These are phyloP conservation scores for Sebastes kiyomatsui DNA, from an alignment of 2,797 vertebrate genomes.

Conservation along the genomic window DNA sequence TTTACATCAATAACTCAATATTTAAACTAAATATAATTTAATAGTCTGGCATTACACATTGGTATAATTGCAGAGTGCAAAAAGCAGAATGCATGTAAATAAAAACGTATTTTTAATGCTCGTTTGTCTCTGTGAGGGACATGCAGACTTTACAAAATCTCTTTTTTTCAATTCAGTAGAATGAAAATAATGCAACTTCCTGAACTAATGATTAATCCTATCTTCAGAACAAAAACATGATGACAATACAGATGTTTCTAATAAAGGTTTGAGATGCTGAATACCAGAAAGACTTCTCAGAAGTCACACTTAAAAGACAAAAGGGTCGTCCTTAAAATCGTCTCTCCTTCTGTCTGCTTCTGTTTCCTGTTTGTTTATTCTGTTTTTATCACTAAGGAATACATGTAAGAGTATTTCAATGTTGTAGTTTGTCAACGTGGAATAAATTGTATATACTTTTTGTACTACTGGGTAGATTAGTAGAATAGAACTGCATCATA, in stretches of 20 bases:
- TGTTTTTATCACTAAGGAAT: no score
- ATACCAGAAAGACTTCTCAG: conserved; percentile 28
- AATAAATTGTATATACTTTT: no score
- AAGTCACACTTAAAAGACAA: conserved; percentile 5
- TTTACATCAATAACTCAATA: not conserved
- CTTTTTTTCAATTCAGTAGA: not conserved
- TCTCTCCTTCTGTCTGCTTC: not conserved
- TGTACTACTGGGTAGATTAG: no score
- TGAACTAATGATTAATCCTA: not conserved
- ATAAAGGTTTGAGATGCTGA: conserved; percentile 28
- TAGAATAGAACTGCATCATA: no score
- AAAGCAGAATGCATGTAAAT: not conserved
- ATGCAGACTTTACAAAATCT: not conserved
- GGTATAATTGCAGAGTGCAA: not conserved
- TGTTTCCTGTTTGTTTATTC: conserved; percentile 19
- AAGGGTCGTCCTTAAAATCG: not conserved
- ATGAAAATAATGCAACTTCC: not conserved
- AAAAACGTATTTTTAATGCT: not conserved
- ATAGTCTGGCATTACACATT: not conserved
- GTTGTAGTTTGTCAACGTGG: no score
- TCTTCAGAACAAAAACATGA: conserved; percentile 13
- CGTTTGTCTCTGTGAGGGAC: not conserved
- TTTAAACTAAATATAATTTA: not conserved
- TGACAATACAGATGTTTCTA: conserved; percentile 50
- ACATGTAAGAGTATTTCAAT: no score